phyloP scores from a whole-genome alignment of 30 jellyfish, hydroid and myxozoan genomes.

The Aurelia coerulea region DNA sequence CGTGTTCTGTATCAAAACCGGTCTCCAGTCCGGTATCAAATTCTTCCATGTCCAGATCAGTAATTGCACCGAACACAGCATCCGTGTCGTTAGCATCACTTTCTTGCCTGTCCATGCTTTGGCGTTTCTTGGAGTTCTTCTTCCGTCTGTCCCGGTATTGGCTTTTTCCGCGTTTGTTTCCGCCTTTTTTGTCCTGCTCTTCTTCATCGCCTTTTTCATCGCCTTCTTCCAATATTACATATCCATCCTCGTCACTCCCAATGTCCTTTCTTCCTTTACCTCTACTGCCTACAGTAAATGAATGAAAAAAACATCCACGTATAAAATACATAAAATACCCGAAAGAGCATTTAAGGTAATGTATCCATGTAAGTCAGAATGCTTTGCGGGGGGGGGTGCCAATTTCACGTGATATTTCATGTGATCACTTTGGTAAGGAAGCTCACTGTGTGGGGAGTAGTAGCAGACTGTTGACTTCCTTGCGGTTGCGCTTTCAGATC shows the following conservation, averaged over 20 bases:
- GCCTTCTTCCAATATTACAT: neutral
- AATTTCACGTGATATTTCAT: too few species aligned
- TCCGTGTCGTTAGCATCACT: constrained; percentile 65
- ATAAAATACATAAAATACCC: neutral
- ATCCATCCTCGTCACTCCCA: neutral
- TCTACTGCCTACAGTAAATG: too few species aligned
- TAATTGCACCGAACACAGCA: constrained; percentile 55
- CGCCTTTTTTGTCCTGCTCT: neutral
- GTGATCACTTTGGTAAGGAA: too few species aligned
- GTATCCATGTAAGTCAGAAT: too few species aligned
- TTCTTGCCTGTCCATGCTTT: constrained; percentile 14
- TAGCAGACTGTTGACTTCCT: too few species aligned
- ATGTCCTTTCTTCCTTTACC: too few species aligned
- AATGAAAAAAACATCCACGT: too few species aligned
- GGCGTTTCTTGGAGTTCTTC: neutral
- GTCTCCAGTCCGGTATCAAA: constrained; percentile 67
- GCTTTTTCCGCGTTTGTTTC: neutral
- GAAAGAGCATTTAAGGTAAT: neutral
- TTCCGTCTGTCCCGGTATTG: neutral
- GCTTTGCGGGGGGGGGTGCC: too few species aligned
- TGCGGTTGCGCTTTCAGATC: too few species aligned
- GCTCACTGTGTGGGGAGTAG: too few species aligned
- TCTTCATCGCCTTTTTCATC: neutral
- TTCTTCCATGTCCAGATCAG: constrained; percentile 59
- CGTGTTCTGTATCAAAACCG: constrained; percentile 41